Conservation (phyloP, 2,797 vertebrate genomes). For the Chelon auratus region DNA sequence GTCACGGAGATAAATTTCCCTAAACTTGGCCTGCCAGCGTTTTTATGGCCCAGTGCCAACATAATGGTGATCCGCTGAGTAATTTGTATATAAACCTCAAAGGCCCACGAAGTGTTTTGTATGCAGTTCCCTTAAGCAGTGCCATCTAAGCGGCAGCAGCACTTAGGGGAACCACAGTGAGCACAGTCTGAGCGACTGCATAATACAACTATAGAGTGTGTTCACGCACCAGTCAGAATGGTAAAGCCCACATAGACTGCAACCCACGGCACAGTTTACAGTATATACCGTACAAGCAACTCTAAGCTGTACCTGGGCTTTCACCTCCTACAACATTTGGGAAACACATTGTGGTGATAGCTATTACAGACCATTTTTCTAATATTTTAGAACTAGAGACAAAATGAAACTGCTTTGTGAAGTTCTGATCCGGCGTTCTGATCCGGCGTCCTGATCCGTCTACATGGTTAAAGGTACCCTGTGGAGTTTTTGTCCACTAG, state of each 20-base stretch:
- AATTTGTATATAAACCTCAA: conserved; percentile 14
- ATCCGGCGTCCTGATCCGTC: too few species aligned
- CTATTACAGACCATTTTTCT: too few species aligned
- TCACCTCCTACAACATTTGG: too few species aligned
- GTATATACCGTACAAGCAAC: too few species aligned
- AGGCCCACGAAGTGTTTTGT: neutral
- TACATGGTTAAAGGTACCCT: too few species aligned
- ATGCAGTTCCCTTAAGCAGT: conserved; percentile 6
- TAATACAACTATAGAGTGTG: conserved; percentile 1
- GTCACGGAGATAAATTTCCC: neutral
- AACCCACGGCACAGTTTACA: too few species aligned
- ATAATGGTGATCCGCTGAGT: conserved; percentile 24
- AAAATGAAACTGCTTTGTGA: too few species aligned
- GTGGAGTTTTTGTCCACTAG: too few species aligned
- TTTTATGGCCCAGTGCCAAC: neutral
- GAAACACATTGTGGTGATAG: too few species aligned
- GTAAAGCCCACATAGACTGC: neutral
- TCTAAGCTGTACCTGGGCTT: too few species aligned
- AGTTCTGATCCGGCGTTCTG: too few species aligned
- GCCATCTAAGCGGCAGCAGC: conserved; percentile 6
- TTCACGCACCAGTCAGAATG: neutral
- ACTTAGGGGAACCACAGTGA: conserved; percentile 6
- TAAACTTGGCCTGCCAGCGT: neutral
- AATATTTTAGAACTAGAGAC: neutral
- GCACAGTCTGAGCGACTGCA: neutral